phyloP scores from a whole-genome alignment of 2,113 vertebrate species.

The Lichenostomus cassidix region DNA sequence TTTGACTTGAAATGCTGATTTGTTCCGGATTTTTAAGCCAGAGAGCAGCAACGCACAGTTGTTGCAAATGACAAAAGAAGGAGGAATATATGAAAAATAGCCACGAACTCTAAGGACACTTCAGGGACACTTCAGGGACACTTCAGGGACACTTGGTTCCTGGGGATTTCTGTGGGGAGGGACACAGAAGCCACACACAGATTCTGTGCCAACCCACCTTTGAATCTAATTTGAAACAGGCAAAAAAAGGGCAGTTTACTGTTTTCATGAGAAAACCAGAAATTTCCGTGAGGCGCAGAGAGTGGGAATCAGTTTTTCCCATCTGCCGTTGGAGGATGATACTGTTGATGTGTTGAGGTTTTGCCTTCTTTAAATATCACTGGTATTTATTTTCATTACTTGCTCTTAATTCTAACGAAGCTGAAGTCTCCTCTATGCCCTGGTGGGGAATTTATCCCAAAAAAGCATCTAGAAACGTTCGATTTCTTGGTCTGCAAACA shows the following conservation, averaged over 20 bases:
- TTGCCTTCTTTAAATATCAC: conserved; percentile 42
- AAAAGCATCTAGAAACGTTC: background rate
- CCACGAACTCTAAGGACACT: accelerated
- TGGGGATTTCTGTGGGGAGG: background rate
- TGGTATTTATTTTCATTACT: conserved; percentile 56
- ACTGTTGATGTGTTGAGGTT: background rate
- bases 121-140: background rate
- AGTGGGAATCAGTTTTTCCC: background rate
- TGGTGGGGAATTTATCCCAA: conserved; percentile 11
- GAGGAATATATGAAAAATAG: background rate
- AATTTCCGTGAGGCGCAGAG: background rate
- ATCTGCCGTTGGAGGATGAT: background rate
- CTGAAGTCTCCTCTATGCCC: conserved; percentile 22
- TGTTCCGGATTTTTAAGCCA: background rate
- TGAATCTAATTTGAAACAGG: background rate
- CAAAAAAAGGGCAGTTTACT: background rate
- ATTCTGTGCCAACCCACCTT: background rate
- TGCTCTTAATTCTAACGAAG: conserved; percentile 18
- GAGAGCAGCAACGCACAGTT: background rate
- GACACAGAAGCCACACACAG: background rate
- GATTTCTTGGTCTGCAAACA: conserved; percentile 16
- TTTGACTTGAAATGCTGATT: conserved; percentile 56
- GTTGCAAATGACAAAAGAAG: background rate
- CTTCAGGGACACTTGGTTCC: background rate
- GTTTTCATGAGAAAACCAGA: background rate